phyloP scores from a whole-genome alignment of 2,113 vertebrate species.

The Scytalopus superciliaris region DNA sequence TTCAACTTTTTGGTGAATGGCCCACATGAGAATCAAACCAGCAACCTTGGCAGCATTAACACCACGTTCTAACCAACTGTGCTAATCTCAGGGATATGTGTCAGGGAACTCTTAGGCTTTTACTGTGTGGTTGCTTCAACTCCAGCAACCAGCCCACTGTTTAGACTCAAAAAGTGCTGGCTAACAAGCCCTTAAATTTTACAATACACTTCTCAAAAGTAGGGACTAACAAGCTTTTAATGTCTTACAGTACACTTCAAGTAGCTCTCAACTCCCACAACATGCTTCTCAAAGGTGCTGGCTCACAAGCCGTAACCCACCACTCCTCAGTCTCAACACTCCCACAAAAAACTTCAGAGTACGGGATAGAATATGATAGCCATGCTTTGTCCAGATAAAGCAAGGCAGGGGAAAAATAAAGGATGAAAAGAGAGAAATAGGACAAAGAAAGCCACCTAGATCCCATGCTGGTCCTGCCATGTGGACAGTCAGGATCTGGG shows the following conservation, averaged over 20 bases:
- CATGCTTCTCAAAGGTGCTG: neutral
- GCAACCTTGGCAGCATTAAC: neutral
- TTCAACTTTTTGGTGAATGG: neutral
- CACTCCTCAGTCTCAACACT: neutral
- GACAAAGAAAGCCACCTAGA: neutral
- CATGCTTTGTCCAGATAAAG: neutral
- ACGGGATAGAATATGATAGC: neutral
- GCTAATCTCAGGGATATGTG: fast-evolving
- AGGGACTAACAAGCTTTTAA: neutral
- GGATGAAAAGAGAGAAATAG: neutral
- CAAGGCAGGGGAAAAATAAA: neutral
- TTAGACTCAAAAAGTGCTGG: neutral
- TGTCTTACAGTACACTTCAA: neutral
- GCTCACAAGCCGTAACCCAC: neutral
- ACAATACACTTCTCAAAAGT: neutral
- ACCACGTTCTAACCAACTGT: too few species aligned
- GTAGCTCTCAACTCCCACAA: neutral
- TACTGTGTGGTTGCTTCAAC: neutral
- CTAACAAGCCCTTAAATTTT: neutral
- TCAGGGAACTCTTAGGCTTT: neutral
- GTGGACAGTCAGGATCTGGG: neutral
- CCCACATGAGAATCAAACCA: neutral
- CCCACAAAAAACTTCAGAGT: fast-evolving
- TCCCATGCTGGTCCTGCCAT: neutral
- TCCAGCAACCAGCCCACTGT: neutral